A percentile compares a stretch with the other conserved stretches of the same genome.
phyloP scores from a whole-genome alignment of 2,888 invertebrate genomes.

The Heliothis peltigera region DNA sequence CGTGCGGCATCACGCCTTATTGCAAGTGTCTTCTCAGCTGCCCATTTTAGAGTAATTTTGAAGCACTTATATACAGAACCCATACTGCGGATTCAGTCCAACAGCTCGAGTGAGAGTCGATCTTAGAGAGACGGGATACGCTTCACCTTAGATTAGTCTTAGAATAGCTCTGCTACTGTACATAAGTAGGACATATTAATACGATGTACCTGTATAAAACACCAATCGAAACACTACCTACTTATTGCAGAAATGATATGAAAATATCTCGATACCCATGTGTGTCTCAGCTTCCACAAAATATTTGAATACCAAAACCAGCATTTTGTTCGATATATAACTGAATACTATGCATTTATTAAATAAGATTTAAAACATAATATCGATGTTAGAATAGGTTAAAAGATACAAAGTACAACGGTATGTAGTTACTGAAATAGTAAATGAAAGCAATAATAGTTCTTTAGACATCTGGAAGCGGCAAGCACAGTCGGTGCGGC shows the following conservation, averaged over 20 bases:
- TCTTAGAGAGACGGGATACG: conserved; percentile 46
- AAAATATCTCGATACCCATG: conserved; percentile 11
- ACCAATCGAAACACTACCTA: conserved; percentile 45
- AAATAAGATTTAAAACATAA: conserved; percentile 41
- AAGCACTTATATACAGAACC: conserved; percentile 46
- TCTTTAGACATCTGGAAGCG: conserved; percentile 43
- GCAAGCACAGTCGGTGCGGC: conserved; percentile 1
- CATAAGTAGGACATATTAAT: conserved; percentile 55
- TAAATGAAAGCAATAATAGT: conserved; percentile 50
- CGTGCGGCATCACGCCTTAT: conserved; percentile 64
- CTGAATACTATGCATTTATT: conserved; percentile 37
- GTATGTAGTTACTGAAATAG: conserved; percentile 52
- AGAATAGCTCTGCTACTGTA: conserved; percentile 36
- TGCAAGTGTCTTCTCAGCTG: conserved; percentile 67
- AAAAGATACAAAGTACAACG: conserved; percentile 54
- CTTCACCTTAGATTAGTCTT: conserved; percentile 36
- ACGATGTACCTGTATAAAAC: conserved; percentile 53
- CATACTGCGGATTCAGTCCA: conserved; percentile 45
- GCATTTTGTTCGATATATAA: conserved; percentile 19
- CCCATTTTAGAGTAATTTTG: conserved; percentile 60
- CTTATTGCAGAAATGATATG: conserved; percentile 42
- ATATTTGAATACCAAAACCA: conserved; percentile 29
- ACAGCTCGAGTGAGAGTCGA: conserved; percentile 34
- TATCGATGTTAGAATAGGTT: conserved; percentile 48
- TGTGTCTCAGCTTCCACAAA: conserved; percentile 30